Conservation (phyloP, 2,888 invertebrate species). For the Archaeoteleia sp. region DNA sequence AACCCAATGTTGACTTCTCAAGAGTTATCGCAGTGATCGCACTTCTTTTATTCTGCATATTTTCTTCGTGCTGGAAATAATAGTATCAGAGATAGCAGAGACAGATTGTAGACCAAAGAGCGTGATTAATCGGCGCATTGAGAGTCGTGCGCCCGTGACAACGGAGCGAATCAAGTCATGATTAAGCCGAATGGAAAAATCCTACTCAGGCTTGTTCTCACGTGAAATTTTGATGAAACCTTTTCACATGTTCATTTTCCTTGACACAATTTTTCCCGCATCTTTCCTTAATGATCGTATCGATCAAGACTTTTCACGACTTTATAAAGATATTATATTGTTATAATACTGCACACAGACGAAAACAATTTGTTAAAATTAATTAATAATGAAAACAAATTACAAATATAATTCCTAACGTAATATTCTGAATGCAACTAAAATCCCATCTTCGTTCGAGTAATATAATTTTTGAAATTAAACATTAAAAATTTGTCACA, state of each 20-base stretch:
- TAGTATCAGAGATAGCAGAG: constrained; percentile 47
- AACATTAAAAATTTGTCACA: too few relatives aligned
- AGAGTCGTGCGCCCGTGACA: constrained; percentile 47
- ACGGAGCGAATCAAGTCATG: constrained; percentile 47
- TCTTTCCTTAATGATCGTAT: too few relatives aligned
- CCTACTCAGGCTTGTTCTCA: constrained; percentile 19
- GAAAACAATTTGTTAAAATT: too few relatives aligned
- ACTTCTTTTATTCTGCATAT: constrained; percentile 41
- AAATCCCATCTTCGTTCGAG: too few relatives aligned
- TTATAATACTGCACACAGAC: too few relatives aligned
- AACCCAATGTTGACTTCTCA: not conserved
- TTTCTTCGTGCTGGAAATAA: constrained; percentile 51
- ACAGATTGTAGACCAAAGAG: constrained; percentile 50
- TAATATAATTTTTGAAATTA: too few relatives aligned
- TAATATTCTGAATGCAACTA: too few relatives aligned
- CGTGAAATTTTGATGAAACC: constrained; percentile 35
- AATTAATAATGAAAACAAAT: too few relatives aligned
- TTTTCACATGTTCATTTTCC: constrained; percentile 17
- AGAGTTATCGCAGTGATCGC: constrained; percentile 33
- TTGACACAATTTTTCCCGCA: too few relatives aligned
- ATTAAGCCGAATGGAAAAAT: constrained; percentile 39
- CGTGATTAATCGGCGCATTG: constrained; percentile 51
- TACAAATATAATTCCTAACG: too few relatives aligned
- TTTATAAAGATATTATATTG: too few relatives aligned
- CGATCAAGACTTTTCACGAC: too few relatives aligned